Evolutionary conservation across 1,140 invertebrate genomes (phyloP).

Genomic region (Periplaneta americana): DNA sequence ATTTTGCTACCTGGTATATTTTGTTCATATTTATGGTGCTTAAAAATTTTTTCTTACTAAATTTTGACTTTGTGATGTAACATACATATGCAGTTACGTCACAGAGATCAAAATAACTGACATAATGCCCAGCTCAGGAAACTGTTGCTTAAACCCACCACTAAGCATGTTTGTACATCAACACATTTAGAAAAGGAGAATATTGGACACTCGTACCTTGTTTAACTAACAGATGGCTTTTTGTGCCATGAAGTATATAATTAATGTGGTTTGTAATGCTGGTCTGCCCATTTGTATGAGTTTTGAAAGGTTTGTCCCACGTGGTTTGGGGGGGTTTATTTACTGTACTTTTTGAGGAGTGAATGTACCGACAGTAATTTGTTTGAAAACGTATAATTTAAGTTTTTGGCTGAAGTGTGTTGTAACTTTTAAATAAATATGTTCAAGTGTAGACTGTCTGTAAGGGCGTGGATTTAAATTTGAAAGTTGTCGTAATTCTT

Average conservation of each 20-base stretch:
- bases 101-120: not conserved
- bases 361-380: too few relatives aligned
- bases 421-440: too few relatives aligned
- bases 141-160: not conserved
- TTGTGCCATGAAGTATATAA: not conserved
- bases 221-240: not conserved
- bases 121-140: not conserved
- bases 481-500: too few relatives aligned
- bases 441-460: too few relatives aligned
- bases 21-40: not conserved
- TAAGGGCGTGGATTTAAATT: too few relatives aligned
- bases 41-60: not conserved
- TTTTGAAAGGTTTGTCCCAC: not conserved
- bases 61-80: not conserved
- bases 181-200: too few relatives aligned
- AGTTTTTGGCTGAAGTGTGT: too few relatives aligned
- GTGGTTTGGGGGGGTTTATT: not conserved
- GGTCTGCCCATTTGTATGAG: not conserved
- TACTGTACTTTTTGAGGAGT: too few relatives aligned
- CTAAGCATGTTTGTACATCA: too few relatives aligned
- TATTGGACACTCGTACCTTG: not conserved
- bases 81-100: too few relatives aligned
- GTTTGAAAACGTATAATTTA: too few relatives aligned
- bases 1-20: not conserved
- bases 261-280: not conserved